phyloP scores from a whole-genome alignment of 1,140 invertebrate species.

The Leptinotarsa lineolata region DNA sequence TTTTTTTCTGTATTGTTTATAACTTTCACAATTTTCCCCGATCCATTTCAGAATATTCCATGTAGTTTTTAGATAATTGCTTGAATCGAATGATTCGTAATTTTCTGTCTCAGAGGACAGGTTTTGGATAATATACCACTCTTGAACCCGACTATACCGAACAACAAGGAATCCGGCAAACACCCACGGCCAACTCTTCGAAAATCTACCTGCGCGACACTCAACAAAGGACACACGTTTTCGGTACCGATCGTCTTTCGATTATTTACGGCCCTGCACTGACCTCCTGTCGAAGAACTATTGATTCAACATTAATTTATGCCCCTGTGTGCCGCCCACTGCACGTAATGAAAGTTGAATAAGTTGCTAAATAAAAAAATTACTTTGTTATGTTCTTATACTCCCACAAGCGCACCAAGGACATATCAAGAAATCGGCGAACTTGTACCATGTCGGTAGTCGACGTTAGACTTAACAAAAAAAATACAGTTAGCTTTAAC shows the following conservation, averaged over 20 bases:
- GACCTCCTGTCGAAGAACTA: constrained; percentile 24
- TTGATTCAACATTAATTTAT: constrained; percentile 28
- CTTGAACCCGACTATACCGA: too few relatives aligned
- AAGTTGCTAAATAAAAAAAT: constrained; percentile 15
- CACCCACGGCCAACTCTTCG: background rate
- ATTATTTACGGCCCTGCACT: constrained; percentile 18
- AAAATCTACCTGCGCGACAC: constrained; percentile 2
- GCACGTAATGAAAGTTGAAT: constrained; percentile 23
- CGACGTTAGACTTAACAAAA: background rate
- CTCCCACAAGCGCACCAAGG: constrained; percentile 1
- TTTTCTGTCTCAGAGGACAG: too few relatives aligned
- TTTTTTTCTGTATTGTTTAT: too few relatives aligned
- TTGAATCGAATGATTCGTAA: too few relatives aligned
- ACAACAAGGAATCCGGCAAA: too few relatives aligned
- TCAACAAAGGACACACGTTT: background rate
- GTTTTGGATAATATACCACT: too few relatives aligned
- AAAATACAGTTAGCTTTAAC: too few relatives aligned
- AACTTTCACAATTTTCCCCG: too few relatives aligned
- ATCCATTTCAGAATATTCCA: too few relatives aligned
- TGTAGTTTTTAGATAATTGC: too few relatives aligned
- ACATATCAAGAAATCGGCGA: background rate
- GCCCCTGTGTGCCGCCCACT: constrained; percentile 3
- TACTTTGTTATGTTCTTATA: constrained; percentile 19
- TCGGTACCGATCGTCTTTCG: background rate
- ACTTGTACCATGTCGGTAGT: background rate